phyloP scores from a whole-genome alignment of 2,888 invertebrate genomes.

The Drosophila falleni region DNA sequence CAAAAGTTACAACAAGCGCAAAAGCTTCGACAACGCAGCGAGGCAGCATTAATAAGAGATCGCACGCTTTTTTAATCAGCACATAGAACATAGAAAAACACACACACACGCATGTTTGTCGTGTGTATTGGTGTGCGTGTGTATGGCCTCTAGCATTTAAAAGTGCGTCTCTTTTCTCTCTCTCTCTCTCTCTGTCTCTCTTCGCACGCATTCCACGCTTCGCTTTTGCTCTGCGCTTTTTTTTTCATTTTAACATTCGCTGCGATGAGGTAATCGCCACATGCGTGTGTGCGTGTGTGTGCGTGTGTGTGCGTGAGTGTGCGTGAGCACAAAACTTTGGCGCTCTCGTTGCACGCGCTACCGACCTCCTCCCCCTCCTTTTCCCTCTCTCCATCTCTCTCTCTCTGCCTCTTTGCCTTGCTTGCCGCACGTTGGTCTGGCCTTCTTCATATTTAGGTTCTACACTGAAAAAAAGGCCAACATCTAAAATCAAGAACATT shows the following conservation, averaged over 20 bases:
- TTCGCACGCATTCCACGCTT: slow-evolving; percentile 72
- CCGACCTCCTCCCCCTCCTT: slow-evolving; percentile 16
- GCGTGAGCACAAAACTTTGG: slow-evolving; percentile 68
- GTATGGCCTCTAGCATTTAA: slow-evolving; percentile 58
- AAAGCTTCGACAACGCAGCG: slow-evolving; percentile 43
- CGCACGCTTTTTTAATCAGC: slow-evolving; percentile 69
- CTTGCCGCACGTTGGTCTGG: slow-evolving; percentile 14
- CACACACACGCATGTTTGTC: slow-evolving; percentile 9
- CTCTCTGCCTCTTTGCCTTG: background rate
- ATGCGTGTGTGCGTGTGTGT: slow-evolving; percentile 46
- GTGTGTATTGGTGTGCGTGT: slow-evolving; percentile 35
- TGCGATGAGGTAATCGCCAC: slow-evolving; percentile 77
- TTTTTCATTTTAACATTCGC: slow-evolving; percentile 55
- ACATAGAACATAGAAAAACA: slow-evolving; percentile 50
- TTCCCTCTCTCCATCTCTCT: background rate
- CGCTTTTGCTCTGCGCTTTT: slow-evolving; percentile 50
- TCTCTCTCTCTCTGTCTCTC: background rate
- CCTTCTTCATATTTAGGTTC: slow-evolving; percentile 43
- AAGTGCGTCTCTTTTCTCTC: slow-evolving; percentile 48
- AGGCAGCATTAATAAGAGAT: slow-evolving; percentile 61
- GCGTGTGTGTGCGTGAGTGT: slow-evolving; percentile 26
- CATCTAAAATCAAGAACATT: too few species aligned
- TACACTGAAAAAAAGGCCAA: too few species aligned
- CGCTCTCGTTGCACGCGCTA: slow-evolving; percentile 70
- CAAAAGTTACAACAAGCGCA: slow-evolving; percentile 64